These are phyloP conservation scores for Catocala sponsa DNA, from an alignment of 2,888 invertebrate species.

Conservation along the genomic window DNA sequence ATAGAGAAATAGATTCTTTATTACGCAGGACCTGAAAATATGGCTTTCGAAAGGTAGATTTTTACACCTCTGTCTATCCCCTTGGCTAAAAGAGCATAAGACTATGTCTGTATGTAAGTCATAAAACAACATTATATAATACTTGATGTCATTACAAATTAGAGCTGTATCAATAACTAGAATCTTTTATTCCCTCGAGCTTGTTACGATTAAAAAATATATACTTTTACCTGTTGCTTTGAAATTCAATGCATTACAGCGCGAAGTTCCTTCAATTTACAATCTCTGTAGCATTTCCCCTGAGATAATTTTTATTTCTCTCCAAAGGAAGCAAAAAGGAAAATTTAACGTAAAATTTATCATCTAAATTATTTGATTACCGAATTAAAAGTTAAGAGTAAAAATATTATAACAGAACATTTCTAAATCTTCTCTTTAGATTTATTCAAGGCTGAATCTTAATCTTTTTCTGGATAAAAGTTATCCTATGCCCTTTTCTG, in stretches of 20 bases:
- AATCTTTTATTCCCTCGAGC: background rate
- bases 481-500: too few species aligned
- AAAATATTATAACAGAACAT: background rate
- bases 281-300: slow-evolving; percentile 40
- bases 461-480: too few species aligned
- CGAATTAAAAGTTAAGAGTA: slow-evolving; percentile 25
- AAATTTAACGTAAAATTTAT: slow-evolving; percentile 13
- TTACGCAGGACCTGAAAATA: too few species aligned
- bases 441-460: too few species aligned
- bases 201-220: slow-evolving; percentile 2
- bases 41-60: too few species aligned
- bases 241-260: slow-evolving; percentile 17
- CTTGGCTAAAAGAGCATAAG: too few species aligned
- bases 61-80: too few species aligned
- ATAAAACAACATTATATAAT: background rate
- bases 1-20: too few species aligned
- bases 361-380: slow-evolving; percentile 28
- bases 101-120: too few species aligned
- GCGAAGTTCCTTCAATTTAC: slow-evolving; percentile 18
- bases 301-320: slow-evolving; percentile 30
- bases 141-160: background rate
- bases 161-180: background rate
- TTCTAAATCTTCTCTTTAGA: too few species aligned
- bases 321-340: slow-evolving; percentile 23
- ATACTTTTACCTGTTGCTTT: slow-evolving; percentile 3